Conservation (phyloP, 2,113 vertebrate species). For the Tyrannus savana region DNA sequence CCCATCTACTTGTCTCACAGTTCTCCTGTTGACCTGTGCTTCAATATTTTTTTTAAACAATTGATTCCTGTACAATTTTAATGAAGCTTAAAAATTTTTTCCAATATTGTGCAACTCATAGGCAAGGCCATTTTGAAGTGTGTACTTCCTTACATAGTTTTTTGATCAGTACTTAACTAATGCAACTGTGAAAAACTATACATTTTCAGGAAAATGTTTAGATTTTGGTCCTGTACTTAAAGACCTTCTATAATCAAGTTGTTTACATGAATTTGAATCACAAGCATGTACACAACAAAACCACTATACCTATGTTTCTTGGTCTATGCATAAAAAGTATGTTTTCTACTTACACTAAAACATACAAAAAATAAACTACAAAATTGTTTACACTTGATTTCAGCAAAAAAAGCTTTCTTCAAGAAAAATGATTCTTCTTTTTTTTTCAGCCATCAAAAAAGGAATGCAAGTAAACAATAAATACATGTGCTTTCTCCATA, state of each 20-base stretch:
- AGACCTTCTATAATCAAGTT: constrained; percentile 73
- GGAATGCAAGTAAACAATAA: constrained; percentile 98
- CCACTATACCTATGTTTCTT: constrained; percentile 82
- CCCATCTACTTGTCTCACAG: constrained; percentile 8
- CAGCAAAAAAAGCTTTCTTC: constrained; percentile 81
- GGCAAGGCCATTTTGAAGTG: constrained; percentile 54
- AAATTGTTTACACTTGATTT: constrained; percentile 86
- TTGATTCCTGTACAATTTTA: constrained; percentile 34
- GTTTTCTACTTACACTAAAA: constrained; percentile 86
- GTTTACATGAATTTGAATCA: constrained; percentile 78
- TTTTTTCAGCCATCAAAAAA: constrained; percentile 85
- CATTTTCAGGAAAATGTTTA: constrained; percentile 72
- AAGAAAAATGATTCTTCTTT: constrained; percentile 80
- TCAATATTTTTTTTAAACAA: constrained; percentile 20
- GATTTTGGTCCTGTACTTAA: constrained; percentile 75
- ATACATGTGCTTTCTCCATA: constrained; percentile 99
- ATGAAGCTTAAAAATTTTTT: constrained; percentile 29
- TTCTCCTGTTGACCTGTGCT: constrained; percentile 32
- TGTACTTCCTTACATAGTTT: constrained; percentile 31
- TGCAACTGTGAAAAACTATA: constrained; percentile 71
- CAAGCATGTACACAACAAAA: constrained; percentile 83
- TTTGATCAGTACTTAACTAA: constrained; percentile 53
- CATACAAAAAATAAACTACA: constrained; percentile 90
- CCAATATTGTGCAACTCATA: constrained; percentile 47
- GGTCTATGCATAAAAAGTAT: constrained; percentile 85